Evolutionary conservation across 1,140 invertebrate species (phyloP).

Genomic region (Calliphora vicina): DNA sequence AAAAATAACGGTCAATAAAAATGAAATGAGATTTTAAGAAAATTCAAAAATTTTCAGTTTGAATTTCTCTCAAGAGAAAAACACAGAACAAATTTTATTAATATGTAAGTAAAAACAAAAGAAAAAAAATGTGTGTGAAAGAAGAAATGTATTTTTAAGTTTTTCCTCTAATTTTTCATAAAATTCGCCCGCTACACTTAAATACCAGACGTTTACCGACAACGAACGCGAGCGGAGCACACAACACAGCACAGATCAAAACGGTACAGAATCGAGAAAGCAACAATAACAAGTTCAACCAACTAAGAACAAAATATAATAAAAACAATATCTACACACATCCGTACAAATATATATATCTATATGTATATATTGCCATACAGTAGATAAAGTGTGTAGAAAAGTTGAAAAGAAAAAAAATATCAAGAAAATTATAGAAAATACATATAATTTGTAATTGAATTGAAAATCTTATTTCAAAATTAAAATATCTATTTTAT

Average conservation of each 20-base stretch:
- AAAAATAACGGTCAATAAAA: background rate
- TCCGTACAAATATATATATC: too few species aligned
- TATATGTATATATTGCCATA: too few species aligned
- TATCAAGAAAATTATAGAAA: background rate
- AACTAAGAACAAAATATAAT: background rate
- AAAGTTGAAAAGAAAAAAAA: too few species aligned
- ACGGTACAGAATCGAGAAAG: background rate
- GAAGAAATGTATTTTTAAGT: conserved; percentile 24
- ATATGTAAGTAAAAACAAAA: background rate
- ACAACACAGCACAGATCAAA: background rate
- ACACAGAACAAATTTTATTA: too few species aligned
- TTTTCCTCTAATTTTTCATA: conserved; percentile 8
- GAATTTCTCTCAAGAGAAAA: background rate
- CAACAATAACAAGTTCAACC: background rate
- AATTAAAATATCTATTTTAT: background rate
- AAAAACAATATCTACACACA: background rate
- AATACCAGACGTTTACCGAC: conserved; percentile 24
- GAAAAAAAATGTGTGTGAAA: background rate
- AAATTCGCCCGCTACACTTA: conserved; percentile 12
- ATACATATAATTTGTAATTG: background rate
- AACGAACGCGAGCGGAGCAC: background rate
- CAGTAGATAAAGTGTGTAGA: too few species aligned
- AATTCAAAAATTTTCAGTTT: background rate
- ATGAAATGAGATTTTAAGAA: background rate
- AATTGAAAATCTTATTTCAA: background rate